Base-by-base conservation (phyloP, 2,888 invertebrate species). In the Cerastis rubricosa region DNA sequence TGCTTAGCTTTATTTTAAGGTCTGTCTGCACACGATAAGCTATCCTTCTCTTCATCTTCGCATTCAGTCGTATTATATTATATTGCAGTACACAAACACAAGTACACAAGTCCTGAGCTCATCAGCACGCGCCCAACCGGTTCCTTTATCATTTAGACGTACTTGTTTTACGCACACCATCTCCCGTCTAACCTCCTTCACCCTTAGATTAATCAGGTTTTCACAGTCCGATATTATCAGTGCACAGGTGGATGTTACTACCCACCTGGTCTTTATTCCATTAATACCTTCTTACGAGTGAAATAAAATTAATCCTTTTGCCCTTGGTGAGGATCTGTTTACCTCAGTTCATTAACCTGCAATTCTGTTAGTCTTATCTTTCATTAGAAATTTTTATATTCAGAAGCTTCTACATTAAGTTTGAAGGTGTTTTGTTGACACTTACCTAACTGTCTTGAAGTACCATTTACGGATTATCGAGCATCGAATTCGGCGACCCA, bases 401-500 rank as follows among this genome's bases (percentile, higher is more conserved):
- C 70, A 71, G 75, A 43, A 77, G 61, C 73, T 77, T 70, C 54
- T 35, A n/a, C 49, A 64, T 83, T 22, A 71, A 74, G 57, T 45
- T 61, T 73, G 14, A 43, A 74, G 51, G 67, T 84, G 76, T 75
- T 84, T 68, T 86, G 83, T 85, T 87, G 83, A 81, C 85, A 83
- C 85, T 81, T 69, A 70, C 72, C 78, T 90, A 90, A 90, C 90
- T 87, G 88, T 89, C 74, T 76, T 71, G 43, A 81, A 85, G 67
- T 79, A 86, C 93, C 93, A 88, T 94, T 88, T 93, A 91, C 84
- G 92, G 93, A 86, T 83, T 89, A 91, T 89, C 85, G 84, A 80
- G 85, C 85, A 90, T 92, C 91, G 90, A 91, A 91, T 91, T 92
- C 88, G 93, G 88, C 87, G 83, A 92, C 92, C 87, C 88, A 90